phyloP scores from a whole-genome alignment of 2,113 vertebrate species.

The Riparia riparia region DNA sequence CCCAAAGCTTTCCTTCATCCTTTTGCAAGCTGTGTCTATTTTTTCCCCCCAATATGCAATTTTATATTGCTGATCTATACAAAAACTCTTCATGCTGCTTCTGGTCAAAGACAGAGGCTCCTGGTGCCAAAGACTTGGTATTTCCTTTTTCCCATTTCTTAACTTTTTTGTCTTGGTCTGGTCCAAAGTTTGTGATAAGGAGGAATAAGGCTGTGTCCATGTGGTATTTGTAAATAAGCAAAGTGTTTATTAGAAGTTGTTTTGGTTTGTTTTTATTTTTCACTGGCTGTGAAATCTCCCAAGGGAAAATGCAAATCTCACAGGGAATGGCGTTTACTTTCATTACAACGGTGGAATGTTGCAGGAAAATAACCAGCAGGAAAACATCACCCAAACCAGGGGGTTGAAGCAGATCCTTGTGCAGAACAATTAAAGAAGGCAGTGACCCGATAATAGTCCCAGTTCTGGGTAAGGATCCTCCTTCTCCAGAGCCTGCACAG shows the following conservation, averaged over 20 bases:
- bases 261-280: not conserved
- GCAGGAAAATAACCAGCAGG: not conserved
- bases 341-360: not conserved
- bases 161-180: not conserved
- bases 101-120: not conserved
- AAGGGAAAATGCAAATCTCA: not conserved
- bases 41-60: accelerated
- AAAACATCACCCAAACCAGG: not conserved
- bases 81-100: not conserved
- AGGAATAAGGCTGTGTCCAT: not conserved
- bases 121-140: not conserved
- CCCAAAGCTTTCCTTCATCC: not conserved
- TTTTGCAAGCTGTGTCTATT: not conserved
- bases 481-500: not conserved
- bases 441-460: accelerated
- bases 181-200: not conserved
- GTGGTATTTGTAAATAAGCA: not conserved
- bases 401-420: not conserved
- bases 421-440: not conserved
- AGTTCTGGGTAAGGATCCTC: not conserved
- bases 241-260: not conserved
- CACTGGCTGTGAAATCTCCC: not conserved
- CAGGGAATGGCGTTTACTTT: not conserved
- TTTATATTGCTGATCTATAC: not conserved
- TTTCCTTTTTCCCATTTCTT: not conserved